Evolutionary conservation across 2,888 invertebrate genomes (phyloP).

Genomic region (Syrista parreyssii): DNA sequence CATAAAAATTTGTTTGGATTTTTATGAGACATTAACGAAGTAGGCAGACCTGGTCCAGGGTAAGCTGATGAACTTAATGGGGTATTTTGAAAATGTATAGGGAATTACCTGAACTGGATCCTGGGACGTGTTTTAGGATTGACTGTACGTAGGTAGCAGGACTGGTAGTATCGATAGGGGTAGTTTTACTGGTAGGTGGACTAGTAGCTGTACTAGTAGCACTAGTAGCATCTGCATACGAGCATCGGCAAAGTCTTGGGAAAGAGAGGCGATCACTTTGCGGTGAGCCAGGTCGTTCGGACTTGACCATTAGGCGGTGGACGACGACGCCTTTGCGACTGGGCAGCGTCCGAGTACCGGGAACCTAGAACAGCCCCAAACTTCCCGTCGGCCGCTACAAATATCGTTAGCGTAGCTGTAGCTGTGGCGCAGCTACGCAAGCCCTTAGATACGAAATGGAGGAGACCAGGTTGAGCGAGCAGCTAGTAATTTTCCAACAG

Average conservation of each 20-base stretch:
- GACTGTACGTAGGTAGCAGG: not conserved
- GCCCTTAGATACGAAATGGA: conserved; percentile 6
- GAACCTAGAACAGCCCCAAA: conserved; percentile 36
- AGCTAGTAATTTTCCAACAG: conserved; percentile 59
- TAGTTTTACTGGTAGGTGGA: not conserved
- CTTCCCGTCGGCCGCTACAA: conserved; percentile 54
- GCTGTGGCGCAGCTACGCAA: conserved; percentile 24
- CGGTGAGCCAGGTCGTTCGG: conserved; percentile 53
- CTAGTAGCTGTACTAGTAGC: not conserved
- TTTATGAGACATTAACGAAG: conserved; percentile 3
- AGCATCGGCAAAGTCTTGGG: conserved; percentile 26
- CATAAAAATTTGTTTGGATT: conserved; percentile 32
- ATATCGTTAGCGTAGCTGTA: conserved; percentile 57
- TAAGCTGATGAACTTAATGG: not conserved
- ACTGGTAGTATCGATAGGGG: not conserved
- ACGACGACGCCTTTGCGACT: conserved; percentile 40
- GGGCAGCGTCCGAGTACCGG: conserved; percentile 27
- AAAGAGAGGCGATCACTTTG: conserved; percentile 55
- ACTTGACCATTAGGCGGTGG: conserved; percentile 60
- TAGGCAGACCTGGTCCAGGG: not conserved
- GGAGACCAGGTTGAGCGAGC: conserved; percentile 26
- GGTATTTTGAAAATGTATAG: not conserved
- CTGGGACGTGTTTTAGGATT: not conserved
- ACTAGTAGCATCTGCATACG: not conserved
- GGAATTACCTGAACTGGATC: not conserved